Percentiles rank a stretch among this genome's conserved stretches.
Conservation (phyloP, 2,797 vertebrate species). For the Myotis daubentonii region DNA sequence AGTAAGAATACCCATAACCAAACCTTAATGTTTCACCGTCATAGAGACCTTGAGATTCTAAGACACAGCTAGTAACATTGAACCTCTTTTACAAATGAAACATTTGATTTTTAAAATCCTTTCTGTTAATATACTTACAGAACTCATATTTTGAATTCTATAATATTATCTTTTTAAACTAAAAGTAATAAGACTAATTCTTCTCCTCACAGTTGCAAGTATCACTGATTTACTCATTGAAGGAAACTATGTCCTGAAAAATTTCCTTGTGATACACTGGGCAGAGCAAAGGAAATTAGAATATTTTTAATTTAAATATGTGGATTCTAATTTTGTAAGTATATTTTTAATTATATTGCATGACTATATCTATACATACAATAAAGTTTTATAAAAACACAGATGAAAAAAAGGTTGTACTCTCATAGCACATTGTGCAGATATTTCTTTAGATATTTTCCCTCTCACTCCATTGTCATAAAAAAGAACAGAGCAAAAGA, state of each 20-base stretch:
- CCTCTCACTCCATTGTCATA: neutral
- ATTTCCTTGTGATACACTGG: neutral
- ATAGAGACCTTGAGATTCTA: neutral
- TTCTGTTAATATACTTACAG: neutral
- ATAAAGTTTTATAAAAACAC: neutral
- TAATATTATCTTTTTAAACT: neutral
- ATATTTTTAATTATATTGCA: neutral
- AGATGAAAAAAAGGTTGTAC: neutral
- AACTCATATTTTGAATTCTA: neutral
- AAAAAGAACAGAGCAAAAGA: neutral
- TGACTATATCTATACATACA: neutral
- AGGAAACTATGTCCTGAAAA: neutral
- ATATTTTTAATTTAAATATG: conserved; percentile 16
- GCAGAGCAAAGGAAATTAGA: neutral
- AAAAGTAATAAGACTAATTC: neutral
- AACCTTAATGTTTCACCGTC: neutral
- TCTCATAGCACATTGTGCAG: neutral
- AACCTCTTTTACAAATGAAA: neutral
- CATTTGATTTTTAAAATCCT: neutral
- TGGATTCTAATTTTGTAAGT: neutral
- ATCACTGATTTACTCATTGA: neutral
- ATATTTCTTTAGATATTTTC: neutral
- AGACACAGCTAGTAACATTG: neutral
- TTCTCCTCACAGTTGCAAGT: neutral
- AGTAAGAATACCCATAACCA: neutral